A percentile compares a stretch with the other conserved stretches of the same genome.
These are phyloP conservation scores for Syrrhaptes paradoxus DNA, from an alignment of 2,113 vertebrate genomes.

Conservation along the genomic window DNA sequence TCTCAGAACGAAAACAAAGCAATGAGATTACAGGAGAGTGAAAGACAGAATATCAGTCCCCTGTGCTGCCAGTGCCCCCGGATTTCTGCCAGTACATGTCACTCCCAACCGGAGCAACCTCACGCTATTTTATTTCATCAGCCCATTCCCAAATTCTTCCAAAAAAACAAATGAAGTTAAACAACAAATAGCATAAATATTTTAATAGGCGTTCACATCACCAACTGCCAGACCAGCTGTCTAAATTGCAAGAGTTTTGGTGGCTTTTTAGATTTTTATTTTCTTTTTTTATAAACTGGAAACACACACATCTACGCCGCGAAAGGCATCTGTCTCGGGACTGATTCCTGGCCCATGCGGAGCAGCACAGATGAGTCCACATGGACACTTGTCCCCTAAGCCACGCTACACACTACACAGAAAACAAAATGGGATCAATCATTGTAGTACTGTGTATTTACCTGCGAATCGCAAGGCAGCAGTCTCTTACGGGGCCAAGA, in stretches of 20 bases:
- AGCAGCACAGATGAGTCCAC: fast-evolving
- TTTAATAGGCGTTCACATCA: constrained; percentile 54
- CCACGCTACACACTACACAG: too few species aligned
- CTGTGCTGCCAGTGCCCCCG: background rate
- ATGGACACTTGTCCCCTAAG: background rate
- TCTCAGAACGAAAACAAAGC: background rate
- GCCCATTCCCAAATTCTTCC: background rate
- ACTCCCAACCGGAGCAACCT: background rate
- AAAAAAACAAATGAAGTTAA: constrained; percentile 29
- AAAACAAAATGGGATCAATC: background rate
- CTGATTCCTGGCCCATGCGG: background rate
- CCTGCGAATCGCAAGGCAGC: background rate
- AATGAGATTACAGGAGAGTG: background rate
- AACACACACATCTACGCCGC: background rate
- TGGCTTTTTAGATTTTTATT: background rate
- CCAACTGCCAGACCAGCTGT: constrained; percentile 68
- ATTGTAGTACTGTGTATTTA: background rate
- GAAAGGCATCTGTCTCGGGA: background rate
- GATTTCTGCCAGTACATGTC: constrained; percentile 35
- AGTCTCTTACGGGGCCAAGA: background rate
- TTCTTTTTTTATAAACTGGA: background rate
- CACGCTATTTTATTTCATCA: background rate
- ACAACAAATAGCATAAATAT: constrained; percentile 65
- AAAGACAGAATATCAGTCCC: constrained; percentile 13
- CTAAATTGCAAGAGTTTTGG: background rate